Base-by-base conservation (phyloP, 2,113 vertebrate species). In the Ovis canadensis region DNA sequence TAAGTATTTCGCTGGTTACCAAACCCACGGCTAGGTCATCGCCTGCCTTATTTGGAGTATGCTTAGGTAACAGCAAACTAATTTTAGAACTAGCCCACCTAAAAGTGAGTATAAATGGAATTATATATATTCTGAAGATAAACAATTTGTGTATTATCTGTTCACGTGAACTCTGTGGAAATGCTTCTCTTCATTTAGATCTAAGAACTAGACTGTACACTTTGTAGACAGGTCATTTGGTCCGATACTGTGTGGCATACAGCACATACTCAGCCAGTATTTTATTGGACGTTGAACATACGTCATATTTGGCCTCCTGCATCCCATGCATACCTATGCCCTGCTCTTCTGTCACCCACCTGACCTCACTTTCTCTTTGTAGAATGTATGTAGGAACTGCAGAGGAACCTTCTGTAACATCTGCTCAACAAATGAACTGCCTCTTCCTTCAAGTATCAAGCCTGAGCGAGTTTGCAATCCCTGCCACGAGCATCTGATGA, bases 311-410 rank as follows among this genome's bases (percentile, higher is more conserved):
- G 19, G 7, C 54, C 48, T 31, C 80, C 62, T 55, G 7, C n/a
- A 15, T 50, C 21, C 31, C 6, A 8, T 16, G 43, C 36, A 29
- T 54, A 43, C 2, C 62, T 31, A 23, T 31, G 13, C 48, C 59
- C 83, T 88, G n/a, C 36, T 57, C 21, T 82, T 31, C 29, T 80
- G 0, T 8, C 81, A 31, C 59, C 77, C 11, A 25, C 21, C 36
- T 91, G 17, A 54, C 62, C 15, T 78, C 74, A 3, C 88, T 60
- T 90, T 83, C 91, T 87, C 25, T 57, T 3, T 98, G 36, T 98
- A 99, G 99, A 99, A 98, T 60, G 97, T 90, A 45, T 99, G 99
- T 97, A 99, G 99, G 98, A 99, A 99, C 99, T 99, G 99, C 33
- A 97, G 97, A 0, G 99, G 99, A 1, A 96, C 98, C 52, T 99